Base-by-base conservation (phyloP, 2,888 invertebrate genomes). In the Drosophila meridionalis region DNA sequence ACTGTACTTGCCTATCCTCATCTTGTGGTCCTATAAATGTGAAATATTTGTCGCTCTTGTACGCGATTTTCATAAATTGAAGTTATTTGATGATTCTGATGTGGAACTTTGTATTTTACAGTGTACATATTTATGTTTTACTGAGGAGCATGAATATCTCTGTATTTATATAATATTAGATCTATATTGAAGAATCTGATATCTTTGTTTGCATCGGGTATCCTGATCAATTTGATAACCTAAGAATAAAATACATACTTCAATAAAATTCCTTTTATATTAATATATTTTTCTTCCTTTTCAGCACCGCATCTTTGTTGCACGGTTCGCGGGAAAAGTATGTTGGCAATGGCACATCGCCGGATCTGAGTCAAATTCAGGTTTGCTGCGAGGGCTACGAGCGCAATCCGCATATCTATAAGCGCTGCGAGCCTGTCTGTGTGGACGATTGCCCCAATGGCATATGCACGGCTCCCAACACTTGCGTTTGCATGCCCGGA, bases 381-480 rank as follows among this genome's bases (percentile, higher is more conserved):
- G 94, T 95, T 32, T 97, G 97, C 90, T 97, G 97, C 89, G 94
- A 95, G 0, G 77, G 76, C 20, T 97, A 95, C 92, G 93, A 94
- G 71, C 94, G 95, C 12, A 95, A 95, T 91, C 85, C 78, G 0
- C 90, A 87, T 55, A 76, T 82, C 20, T 82, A 80, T 57, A 78
- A 80, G 3, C 76, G 80, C 38, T 94, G 94, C 71, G 90, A 91
- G 58, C 94, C 94, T 0, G 77, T 93, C 28, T 95, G 95, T 71
- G 74, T 47, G 0, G 92, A 93, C 11, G 92, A 93, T 9, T 95
- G 95, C 58, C 84, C 92, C 1, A 94, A 95, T 82, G 94, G 94
- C 14, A 91, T 92, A 1, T 95, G 95, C 76, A 85, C 93, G 0
- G 93, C 93, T 0, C 94, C 94, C 1, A 93, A 94, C 53, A 92